Evolutionary conservation across 1,140 invertebrate species (phyloP).

Genomic region (Fopius arisanus): DNA sequence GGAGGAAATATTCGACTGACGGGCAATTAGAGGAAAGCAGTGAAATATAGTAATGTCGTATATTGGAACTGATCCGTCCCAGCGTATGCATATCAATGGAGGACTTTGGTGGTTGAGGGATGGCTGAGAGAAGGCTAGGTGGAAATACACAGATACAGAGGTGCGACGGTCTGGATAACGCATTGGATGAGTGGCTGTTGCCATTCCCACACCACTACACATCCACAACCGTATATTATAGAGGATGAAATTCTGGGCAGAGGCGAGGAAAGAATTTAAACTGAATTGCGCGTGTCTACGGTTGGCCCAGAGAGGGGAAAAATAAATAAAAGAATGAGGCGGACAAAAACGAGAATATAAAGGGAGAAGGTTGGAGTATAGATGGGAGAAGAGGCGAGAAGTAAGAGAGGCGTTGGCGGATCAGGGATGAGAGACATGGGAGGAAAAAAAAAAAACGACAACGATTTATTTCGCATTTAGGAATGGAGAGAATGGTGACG

Average conservation of each 20-base stretch:
- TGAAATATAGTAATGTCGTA: background rate
- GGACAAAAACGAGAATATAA: constrained; percentile 20
- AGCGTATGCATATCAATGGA: background rate
- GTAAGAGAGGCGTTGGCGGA: constrained; percentile 14
- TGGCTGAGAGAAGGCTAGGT: background rate
- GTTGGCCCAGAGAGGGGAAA: constrained; percentile 14
- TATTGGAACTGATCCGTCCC: background rate
- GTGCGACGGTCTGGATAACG: too few species aligned
- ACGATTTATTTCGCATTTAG: constrained; percentile 36
- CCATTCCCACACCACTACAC: background rate
- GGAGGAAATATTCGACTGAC: background rate
- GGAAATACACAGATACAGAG: background rate
- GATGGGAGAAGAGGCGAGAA: background rate
- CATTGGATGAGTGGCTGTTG: background rate
- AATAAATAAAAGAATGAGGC: background rate
- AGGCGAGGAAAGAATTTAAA: constrained; percentile 33
- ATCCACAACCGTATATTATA: background rate
- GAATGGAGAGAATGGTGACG: background rate
- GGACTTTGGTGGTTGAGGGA: background rate
- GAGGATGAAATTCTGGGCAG: constrained; percentile 17
- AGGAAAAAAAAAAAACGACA: constrained; percentile 17
- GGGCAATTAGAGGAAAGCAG: background rate
- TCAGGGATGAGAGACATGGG: constrained; percentile 3
- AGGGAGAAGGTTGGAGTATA: background rate
- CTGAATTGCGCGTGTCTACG: constrained; percentile 32